Evolutionary conservation across 1,140 invertebrate genomes (phyloP), one percentile per base, ranked within the genome.

Genomic region (Caenorhabditis inopinata): DNA sequence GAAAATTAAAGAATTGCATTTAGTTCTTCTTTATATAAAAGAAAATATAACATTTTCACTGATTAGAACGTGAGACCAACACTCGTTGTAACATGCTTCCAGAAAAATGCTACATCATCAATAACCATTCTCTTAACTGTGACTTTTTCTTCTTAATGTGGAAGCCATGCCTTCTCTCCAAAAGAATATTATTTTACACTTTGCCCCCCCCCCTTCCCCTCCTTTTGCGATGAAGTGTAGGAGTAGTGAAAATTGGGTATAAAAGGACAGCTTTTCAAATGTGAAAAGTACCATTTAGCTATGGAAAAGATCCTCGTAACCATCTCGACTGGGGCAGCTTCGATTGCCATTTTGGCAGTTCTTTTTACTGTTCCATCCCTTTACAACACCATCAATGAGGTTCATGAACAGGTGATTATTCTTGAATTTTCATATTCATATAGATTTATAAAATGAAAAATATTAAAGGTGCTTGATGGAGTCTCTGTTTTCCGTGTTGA

Each of bases 401-500:
- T 51, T 51, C 48, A 51, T 23, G 48, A 51, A 25, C 48, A 51
- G 21, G 48, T 51, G 27, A 16, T 12, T 51, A n/a, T n/a, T n/a
- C n/a, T n/a, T n/a, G n/a, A n/a, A n/a, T n/a, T n/a, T n/a, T n/a
- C n/a, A n/a, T 21, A 51, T 1, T 51, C 49, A 25, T 29, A 29
- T 16, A 0, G 11, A 29, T 32, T 58, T 7, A 32, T 2, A 29
- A 5, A 29, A 32, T 32, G 7, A 58, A 2, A 32, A 5, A 16
- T 14, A 11, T 42, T 68, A 21, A 29, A 62, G 77, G 42, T 68
- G 16, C 38, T 74, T 21, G 47, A 74, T 47, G 25, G 27, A 27
- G 47, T 74, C 46, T 45, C 51, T 38, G 45, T 58, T 38, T 81
- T 81, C 80, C 78, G 78, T 74, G 78, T 74, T 38, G 78, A 32